Base-by-base conservation (phyloP, 1,140 invertebrate genomes). In the Drosophila pectinifera region DNA sequence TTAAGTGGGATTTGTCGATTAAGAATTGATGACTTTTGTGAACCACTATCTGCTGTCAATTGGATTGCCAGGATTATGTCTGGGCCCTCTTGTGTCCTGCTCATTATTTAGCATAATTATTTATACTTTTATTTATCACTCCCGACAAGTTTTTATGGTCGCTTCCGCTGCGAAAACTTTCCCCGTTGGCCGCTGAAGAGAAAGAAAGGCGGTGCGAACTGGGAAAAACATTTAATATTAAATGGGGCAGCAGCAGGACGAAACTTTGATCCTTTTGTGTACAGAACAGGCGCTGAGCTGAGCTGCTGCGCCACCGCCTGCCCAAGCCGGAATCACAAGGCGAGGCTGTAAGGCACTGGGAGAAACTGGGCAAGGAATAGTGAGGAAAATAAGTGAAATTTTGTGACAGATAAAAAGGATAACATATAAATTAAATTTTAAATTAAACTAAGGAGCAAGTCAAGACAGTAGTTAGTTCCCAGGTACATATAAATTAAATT, bases 81-180 rank as follows among this genome's bases (percentile, higher is more conserved):
- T 41, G 43, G 42, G 31, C 41, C 26, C 58, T 1, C n/a, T 13
- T 31, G 28, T 51, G 28, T 34, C 6, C 7, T 22, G 31, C 42
- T 80, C 70, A 84, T 80, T 84, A 78, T 80, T 77, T 65, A 69
- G 51, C 80, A 84, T 80, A 83, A 83, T 84, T 83, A 79, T 84
- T 84, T 79, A 72, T 55, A 53, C 43, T 76, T 79, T 68, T 72
- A 84, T 79, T 83, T 84, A 83, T 79, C 43, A 55, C 72, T 57
- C 22, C 39, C 45, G 45, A 28, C 73, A 57, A 68, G 51, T 62
- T 73, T 73, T 64, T 59, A 56, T 41, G 54, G 54, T 46, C 20
- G 39, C 41, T 56, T 74, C 31, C 51, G 54, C 38, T n/a, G 55
- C 53, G 14, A 22, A 41, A 75, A 65, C 34, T 55, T 49, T 53